A percentile compares a stretch with the other conserved stretches of the same genome.
Conservation (phyloP, 2,797 vertebrate species). For the Nyctibius grandis region DNA sequence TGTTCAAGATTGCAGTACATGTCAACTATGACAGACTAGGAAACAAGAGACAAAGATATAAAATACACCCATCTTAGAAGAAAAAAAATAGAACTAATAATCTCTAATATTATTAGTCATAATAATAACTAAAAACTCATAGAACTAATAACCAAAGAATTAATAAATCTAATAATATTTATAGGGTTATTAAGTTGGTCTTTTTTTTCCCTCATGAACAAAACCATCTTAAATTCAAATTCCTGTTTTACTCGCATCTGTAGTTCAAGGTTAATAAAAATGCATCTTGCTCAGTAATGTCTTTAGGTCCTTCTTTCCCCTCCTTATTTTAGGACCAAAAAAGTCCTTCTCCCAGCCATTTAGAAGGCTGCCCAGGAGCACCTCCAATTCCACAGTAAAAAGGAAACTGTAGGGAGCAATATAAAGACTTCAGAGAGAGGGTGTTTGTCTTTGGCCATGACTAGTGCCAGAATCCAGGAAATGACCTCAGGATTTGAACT, state of each 20-base stretch:
- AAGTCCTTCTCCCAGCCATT: neutral
- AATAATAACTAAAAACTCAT: no score
- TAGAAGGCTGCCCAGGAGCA: neutral
- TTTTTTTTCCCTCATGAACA: neutral
- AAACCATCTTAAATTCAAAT: neutral
- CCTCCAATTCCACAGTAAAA: neutral
- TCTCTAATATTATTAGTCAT: no score
- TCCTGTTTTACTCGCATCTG: neutral
- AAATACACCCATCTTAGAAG: neutral
- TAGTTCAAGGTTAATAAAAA: neutral
- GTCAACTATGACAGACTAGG: neutral
- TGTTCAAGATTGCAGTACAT: neutral
- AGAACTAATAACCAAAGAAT: no score
- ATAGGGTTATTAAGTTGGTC: neutral
- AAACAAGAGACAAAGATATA: neutral
- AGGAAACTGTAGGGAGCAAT: neutral
- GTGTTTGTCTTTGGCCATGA: neutral
- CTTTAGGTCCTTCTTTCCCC: neutral
- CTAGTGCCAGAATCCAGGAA: neutral
- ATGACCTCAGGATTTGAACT: neutral
- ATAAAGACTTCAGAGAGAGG: neutral
- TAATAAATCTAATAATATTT: no score
- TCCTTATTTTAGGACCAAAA: neutral
- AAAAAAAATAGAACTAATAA: neutral
- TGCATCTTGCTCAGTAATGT: neutral